These are phyloP conservation scores for Brachyhypopomus occidentalis DNA, from an alignment of 2,113 vertebrate genomes.

Conservation along the genomic window DNA sequence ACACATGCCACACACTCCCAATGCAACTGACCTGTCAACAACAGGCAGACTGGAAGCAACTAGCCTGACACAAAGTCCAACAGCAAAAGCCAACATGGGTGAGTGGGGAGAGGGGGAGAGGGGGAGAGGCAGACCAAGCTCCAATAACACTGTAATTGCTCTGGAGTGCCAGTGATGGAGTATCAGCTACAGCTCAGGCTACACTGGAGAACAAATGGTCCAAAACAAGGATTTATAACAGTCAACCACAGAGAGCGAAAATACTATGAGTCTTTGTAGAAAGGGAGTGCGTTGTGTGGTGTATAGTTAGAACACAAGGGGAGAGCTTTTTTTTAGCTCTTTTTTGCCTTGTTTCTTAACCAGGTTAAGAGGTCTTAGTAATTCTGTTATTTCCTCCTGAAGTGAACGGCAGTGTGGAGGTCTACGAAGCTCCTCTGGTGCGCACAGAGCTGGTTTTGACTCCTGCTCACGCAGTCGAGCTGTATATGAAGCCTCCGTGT, in stretches of 20 bases:
- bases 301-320: no score
- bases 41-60: constrained; percentile 43
- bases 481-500: no score
- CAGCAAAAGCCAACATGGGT: constrained; percentile 37
- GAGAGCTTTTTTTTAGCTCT: no score
- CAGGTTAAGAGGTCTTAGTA: not conserved
- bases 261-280: not conserved
- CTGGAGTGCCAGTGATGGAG: constrained; percentile 39
- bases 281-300: not conserved
- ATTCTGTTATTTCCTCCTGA: not conserved
- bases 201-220: constrained; percentile 34
- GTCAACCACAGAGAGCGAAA: not conserved
- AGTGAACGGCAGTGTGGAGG: not conserved
- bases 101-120: constrained; percentile 10
- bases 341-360: no score
- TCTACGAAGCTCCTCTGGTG: not conserved
- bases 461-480: no score
- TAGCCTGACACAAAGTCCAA: constrained; percentile 49
- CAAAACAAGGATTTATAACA: constrained; percentile 28
- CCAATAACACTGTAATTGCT: constrained; percentile 49
- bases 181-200: constrained; percentile 32
- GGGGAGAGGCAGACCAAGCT: constrained; percentile 22
- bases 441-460: not conserved
- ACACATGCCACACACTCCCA: constrained; percentile 1
- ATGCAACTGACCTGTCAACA: constrained; percentile 48